These are phyloP conservation scores for Ophioninae sp. DNA, from an alignment of 2,888 invertebrate genomes.

Conservation along the genomic window DNA sequence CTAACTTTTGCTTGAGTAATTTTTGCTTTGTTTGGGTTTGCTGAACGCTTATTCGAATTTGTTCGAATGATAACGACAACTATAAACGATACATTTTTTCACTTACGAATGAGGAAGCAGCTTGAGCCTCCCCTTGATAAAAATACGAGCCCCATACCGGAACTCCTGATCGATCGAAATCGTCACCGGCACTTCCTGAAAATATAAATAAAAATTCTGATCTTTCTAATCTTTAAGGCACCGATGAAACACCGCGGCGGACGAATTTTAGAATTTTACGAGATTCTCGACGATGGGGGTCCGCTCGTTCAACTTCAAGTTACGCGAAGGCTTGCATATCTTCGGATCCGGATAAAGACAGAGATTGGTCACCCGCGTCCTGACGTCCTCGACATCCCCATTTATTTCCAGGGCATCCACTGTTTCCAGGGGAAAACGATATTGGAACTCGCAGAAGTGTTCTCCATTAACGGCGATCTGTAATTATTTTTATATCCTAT, in stretches of 20 bases:
- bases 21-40: too few species aligned
- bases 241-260: not conserved
- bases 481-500: conserved; percentile 33
- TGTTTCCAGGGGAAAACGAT: conserved; percentile 84
- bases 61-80: not conserved
- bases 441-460: conserved; percentile 87
- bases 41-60: too few species aligned
- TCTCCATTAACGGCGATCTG: conserved; percentile 88
- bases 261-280: conserved; percentile 62
- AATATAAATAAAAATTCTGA: conserved; percentile 21
- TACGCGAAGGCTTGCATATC: conserved; percentile 69
- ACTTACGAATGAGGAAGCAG: conserved; percentile 86
- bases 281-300: conserved; percentile 71
- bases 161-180: conserved; percentile 79
- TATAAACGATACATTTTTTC: conserved; percentile 5
- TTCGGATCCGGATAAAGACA: conserved; percentile 77
- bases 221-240: not conserved
- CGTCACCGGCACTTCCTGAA: conserved; percentile 80
- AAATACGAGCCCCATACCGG: conserved; percentile 82
- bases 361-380: conserved; percentile 71
- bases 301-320: conserved; percentile 66
- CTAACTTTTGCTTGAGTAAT: too few species aligned
- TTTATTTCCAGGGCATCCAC: conserved; percentile 85
- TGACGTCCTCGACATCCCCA: conserved; percentile 84
- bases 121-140: conserved; percentile 86